phyloP scores from a whole-genome alignment of 2,113 vertebrate species.

The Protobothrops mucrosquamatus region DNA sequence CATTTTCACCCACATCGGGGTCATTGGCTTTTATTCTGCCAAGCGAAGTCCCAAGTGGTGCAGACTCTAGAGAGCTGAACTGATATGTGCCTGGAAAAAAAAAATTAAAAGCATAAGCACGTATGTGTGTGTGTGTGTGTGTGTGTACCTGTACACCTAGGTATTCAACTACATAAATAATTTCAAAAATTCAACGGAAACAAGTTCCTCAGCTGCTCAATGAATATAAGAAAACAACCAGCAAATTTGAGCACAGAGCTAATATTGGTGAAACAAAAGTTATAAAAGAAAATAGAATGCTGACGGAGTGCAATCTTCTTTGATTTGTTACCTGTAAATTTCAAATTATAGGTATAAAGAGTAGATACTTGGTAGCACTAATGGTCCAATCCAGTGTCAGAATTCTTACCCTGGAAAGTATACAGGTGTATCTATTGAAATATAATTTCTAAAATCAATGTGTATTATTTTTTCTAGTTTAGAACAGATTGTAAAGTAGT shows the following conservation, averaged over 20 bases:
- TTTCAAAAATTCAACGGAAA: conserved; percentile 22
- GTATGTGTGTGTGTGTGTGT: background rate
- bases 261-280: conserved; percentile 16
- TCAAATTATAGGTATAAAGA: background rate
- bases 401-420: background rate
- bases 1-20: conserved; percentile 86
- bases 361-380: background rate
- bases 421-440: background rate
- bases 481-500: background rate
- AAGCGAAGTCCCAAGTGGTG: conserved; percentile 79
- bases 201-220: background rate
- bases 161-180: conserved; percentile 21
- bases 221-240: background rate
- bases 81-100: conserved; percentile 84
- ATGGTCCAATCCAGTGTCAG: background rate
- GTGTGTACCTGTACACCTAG: background rate
- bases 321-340: background rate
- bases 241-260: background rate
- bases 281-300: background rate
- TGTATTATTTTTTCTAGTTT: background rate
- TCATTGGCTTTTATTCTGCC: conserved; percentile 94
- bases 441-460: background rate
- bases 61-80: conserved; percentile 83
- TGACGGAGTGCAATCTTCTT: conserved; percentile 6
- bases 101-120: background rate